Evolutionary conservation across 2,888 invertebrate genomes (phyloP).

Genomic region (Drepana falcataria): DNA sequence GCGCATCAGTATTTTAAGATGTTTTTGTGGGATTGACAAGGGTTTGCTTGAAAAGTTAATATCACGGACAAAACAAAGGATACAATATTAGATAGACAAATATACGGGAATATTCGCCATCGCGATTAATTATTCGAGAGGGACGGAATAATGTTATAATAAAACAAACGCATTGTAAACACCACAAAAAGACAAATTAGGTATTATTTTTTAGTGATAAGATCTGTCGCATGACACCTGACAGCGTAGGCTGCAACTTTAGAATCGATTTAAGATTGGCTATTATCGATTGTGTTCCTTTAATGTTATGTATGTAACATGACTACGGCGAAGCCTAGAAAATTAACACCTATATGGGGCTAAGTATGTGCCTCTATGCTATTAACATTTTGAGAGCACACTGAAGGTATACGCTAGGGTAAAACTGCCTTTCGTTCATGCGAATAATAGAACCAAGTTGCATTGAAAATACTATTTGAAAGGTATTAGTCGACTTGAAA

Average conservation of each 20-base stretch:
- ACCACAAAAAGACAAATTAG: neutral
- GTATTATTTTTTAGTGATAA: neutral
- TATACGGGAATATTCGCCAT: neutral
- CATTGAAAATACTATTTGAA: no score
- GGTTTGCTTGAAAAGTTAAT: neutral
- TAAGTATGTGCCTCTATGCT: no score
- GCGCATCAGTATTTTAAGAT: neutral
- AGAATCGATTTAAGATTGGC: neutral
- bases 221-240: neutral
- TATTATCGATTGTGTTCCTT: no score
- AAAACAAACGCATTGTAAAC: neutral
- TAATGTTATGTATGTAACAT: no score
- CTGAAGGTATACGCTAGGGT: no score
- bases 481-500: no score
- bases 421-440: no score
- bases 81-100: neutral
- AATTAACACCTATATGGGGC: no score
- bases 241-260: neutral
- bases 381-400: no score
- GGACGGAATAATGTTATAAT: neutral
- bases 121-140: neutral
- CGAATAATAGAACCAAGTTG: no score
- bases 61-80: neutral
- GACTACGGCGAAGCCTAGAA: no score
- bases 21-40: neutral